phyloP scores from a whole-genome alignment of 2,888 invertebrate genomes.

The Ochropleura leucogaster region DNA sequence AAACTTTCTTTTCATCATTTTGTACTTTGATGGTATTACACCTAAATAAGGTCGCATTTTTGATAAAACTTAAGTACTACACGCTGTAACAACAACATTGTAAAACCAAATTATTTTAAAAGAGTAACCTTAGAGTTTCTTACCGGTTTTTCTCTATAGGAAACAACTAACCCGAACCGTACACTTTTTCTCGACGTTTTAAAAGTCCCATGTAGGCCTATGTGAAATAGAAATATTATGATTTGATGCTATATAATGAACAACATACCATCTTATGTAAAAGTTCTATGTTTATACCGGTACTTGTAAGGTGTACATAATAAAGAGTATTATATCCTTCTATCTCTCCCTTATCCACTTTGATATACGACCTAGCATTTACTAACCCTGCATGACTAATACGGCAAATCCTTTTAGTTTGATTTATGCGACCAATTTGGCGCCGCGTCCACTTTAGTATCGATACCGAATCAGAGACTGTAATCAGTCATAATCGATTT shows the following conservation, averaged over 20 bases:
- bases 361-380: conserved; percentile 30
- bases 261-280: not conserved
- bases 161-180: too few species aligned
- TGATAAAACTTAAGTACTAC: not conserved
- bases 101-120: too few species aligned
- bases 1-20: not conserved
- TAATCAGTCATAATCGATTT: conserved; percentile 44
- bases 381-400: conserved; percentile 40
- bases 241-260: not conserved
- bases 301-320: not conserved
- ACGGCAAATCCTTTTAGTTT: conserved; percentile 43
- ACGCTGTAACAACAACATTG: too few species aligned
- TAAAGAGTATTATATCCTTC: not conserved
- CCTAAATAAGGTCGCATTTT: not conserved
- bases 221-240: too few species aligned
- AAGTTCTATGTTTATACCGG: not conserved
- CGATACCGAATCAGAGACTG: conserved; percentile 19
- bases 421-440: conserved; percentile 52
- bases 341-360: conserved; percentile 8
- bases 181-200: too few species aligned
- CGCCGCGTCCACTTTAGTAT: conserved; percentile 30
- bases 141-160: too few species aligned
- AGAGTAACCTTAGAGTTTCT: too few species aligned
- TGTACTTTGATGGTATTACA: not conserved
- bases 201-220: too few species aligned